Base-by-base conservation (phyloP, 2,797 vertebrate species). In the Fistularia tabacaria region DNA sequence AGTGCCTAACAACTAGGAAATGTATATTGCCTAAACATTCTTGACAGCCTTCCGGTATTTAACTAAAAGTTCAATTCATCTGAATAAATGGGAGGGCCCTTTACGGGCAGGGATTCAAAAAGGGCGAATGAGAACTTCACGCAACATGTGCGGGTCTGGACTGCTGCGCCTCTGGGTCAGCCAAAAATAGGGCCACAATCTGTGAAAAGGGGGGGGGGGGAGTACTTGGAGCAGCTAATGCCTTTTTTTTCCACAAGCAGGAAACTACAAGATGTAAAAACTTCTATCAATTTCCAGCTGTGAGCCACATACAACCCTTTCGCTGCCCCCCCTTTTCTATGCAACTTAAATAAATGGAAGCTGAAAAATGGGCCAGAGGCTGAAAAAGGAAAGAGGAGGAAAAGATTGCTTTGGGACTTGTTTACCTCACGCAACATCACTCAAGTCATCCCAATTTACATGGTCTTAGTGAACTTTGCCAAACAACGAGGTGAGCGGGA, bases 251-350 rank as follows among this genome's bases (percentile, higher is more conserved):
- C 87, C 85, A 81, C 85, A 79, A 53, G 11, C 71, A 50, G 72
- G 62, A 84, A 72, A 68, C 74, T 63, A 49, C 49, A 77, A 73
- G 64, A 68, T 82, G 74, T 84, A 75, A 85, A 84, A 82, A 74
- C 74, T 85, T 65, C 82, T 72, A 83, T 87, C 81, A 83, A 77
- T 73, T 64, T 89, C 90, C 86, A 89, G 86, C 87, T 88, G 87
- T 87, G 87, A 84, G 75, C 73, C 61, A 76, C 84, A 83, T 83
- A 85, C 74, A 87, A 63, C 75, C 76, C 80, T 77, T 80, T 83
- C 74, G 77, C 79, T 38, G 10, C 67, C 74, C 74, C 74, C 75
- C 80, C 71, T 81, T 82, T 80, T 74, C 79, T 78, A 73, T 66
- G 66, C 46, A 72, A 51, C 73, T 77, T 84, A 77, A 85, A 89